A percentile compares a stretch with the other conserved stretches of the same genome.
These are phyloP conservation scores for Onychorhynchus coronatus DNA, from an alignment of 2,113 vertebrate species.

Conservation along the genomic window DNA sequence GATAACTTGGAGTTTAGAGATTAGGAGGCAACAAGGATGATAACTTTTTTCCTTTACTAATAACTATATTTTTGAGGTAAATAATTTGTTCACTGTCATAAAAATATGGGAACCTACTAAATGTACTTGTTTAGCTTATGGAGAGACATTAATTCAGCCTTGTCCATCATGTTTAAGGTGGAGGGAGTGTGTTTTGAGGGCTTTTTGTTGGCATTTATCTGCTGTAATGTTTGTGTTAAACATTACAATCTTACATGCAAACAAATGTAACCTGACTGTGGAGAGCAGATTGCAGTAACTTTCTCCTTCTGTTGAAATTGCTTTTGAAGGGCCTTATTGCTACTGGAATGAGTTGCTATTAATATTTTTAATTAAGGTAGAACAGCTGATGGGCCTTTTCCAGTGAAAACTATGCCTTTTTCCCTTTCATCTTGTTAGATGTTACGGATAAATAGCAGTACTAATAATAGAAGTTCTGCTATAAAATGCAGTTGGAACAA, in stretches of 20 bases:
- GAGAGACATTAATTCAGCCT: neutral
- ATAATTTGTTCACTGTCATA: neutral
- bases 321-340: neutral
- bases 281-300: neutral
- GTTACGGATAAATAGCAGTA: neutral
- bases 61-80: neutral
- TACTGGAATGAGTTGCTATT: neutral
- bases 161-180: rapidly evolving
- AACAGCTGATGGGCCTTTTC: neutral
- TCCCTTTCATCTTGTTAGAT: neutral
- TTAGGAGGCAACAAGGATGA: neutral
- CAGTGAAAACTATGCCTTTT: neutral
- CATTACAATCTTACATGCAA: neutral
- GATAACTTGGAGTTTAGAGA: neutral
- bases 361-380: neutral
- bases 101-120: neutral
- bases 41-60: neutral
- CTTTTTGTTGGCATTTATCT: neutral
- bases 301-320: neutral
- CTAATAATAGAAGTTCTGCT: neutral
- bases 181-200: neutral
- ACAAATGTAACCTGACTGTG: no score
- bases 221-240: neutral
- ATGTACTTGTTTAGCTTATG: neutral
- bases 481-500: neutral